Conservation (phyloP, 2,797 vertebrate genomes). For the Pelodytes ibericus region DNA sequence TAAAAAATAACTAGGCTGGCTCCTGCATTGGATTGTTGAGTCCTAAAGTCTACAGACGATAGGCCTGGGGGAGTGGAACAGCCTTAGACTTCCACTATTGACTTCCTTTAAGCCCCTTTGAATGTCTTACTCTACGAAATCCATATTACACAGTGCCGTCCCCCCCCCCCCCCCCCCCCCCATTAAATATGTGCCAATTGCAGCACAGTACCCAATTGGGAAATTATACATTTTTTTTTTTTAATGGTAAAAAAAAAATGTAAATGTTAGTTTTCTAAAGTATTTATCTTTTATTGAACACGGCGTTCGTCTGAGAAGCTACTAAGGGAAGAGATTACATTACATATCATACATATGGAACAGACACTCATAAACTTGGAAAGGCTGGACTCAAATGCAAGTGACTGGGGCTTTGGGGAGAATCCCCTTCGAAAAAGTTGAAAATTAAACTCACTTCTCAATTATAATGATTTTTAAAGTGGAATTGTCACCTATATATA, state of each 20-base stretch:
- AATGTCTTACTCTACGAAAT: too few species aligned
- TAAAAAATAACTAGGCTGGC: too few species aligned
- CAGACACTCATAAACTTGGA: background rate
- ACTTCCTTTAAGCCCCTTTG: too few species aligned
- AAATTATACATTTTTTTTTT: background rate
- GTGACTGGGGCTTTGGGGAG: background rate
- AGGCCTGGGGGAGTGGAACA: too few species aligned
- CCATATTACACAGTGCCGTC: too few species aligned
- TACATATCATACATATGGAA: background rate
- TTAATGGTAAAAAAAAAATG: background rate
- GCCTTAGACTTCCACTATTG: too few species aligned
- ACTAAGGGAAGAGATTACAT: background rate
- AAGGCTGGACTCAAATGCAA: background rate
- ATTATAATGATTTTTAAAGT: background rate
- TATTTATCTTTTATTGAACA: background rate
- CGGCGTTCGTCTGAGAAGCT: background rate
- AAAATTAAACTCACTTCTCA: background rate
- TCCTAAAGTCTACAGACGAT: too few species aligned
- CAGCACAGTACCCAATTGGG: background rate
- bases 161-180: too few species aligned
- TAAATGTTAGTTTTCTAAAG: background rate
- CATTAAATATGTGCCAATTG: background rate
- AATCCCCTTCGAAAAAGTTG: background rate
- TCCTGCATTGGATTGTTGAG: too few species aligned
- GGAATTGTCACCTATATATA: background rate